Evolutionary conservation across 2,797 vertebrate genomes (phyloP).

Genomic region (Peromyscus melanophrys): DNA sequence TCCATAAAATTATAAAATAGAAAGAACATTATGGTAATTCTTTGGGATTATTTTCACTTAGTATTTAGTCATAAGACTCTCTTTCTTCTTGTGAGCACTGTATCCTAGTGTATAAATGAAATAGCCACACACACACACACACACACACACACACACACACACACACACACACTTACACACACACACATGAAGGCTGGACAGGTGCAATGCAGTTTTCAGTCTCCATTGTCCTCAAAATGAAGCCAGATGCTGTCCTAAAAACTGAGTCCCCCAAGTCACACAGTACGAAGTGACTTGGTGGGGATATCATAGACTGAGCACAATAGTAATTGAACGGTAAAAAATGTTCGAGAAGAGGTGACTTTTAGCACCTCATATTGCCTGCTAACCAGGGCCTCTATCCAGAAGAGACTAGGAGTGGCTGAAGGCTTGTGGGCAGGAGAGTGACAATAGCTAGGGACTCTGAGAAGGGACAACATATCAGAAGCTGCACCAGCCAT

Average conservation of each 20-base stretch:
- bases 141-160: background rate
- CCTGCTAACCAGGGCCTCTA: background rate
- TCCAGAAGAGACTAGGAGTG: background rate
- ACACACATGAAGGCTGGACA: background rate
- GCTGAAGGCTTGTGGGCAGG: background rate
- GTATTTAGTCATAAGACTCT: background rate
- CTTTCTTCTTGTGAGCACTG: background rate
- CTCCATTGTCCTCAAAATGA: background rate
- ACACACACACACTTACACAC: background rate
- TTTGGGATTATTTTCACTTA: conserved; percentile 33
- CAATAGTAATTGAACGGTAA: too few relatives aligned
- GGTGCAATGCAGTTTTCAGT: too few relatives aligned
- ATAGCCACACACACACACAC: too few relatives aligned
- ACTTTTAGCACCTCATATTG: background rate
- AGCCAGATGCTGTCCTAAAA: background rate
- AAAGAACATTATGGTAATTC: conserved; percentile 58
- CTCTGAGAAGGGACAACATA: background rate
- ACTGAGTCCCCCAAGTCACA: background rate
- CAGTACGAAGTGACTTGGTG: background rate
- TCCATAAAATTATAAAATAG: conserved; percentile 9
- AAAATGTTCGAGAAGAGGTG: too few relatives aligned
- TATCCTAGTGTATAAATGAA: background rate
- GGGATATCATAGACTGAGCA: background rate
- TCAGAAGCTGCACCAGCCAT: background rate
- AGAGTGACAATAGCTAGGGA: background rate